Percentiles rank a stretch among this genome's conserved stretches.
These are phyloP conservation scores for Calosoma granatense DNA, from an alignment of 1,140 invertebrate genomes.

Conservation along the genomic window DNA sequence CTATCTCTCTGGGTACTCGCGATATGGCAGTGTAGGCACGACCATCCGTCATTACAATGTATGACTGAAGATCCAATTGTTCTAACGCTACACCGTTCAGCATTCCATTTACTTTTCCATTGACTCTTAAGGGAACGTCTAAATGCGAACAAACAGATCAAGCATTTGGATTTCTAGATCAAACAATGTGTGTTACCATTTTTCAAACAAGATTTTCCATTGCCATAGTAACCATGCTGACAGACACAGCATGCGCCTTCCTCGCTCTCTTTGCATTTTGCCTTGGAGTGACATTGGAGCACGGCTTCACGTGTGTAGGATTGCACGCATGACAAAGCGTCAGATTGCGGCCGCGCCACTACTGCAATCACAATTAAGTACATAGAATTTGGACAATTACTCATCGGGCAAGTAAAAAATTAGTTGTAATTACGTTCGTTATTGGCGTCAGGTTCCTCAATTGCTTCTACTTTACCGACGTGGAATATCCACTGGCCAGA, in stretches of 20 bases:
- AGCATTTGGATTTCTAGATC: background rate
- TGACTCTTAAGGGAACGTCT: conserved; percentile 74
- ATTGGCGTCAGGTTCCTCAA: conserved; percentile 54
- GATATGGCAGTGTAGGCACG: conserved; percentile 86
- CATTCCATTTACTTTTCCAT: conserved; percentile 70
- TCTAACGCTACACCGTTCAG: conserved; percentile 66
- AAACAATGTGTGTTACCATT: conserved; percentile 44
- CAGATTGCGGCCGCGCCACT: no score
- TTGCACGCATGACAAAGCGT: no score
- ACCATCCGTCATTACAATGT: conserved; percentile 80
- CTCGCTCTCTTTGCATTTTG: conserved; percentile 70
- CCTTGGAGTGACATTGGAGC: conserved; percentile 68
- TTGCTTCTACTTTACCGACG: conserved; percentile 55
- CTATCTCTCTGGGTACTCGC: conserved; percentile 58
- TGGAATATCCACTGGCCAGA: conserved; percentile 78
- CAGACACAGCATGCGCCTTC: conserved; percentile 85
- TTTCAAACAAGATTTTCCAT: conserved; percentile 79
- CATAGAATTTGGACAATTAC: background rate
- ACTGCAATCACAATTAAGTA: background rate
- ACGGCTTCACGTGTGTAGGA: conserved; percentile 45
- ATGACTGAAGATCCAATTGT: conserved; percentile 81
- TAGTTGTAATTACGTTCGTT: conserved; percentile 30
- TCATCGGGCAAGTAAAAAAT: background rate
- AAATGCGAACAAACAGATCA: conserved; percentile 22
- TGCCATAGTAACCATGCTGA: conserved; percentile 71